Conservation (phyloP, 2,113 vertebrate species). For the Anthoscopus minutus region DNA sequence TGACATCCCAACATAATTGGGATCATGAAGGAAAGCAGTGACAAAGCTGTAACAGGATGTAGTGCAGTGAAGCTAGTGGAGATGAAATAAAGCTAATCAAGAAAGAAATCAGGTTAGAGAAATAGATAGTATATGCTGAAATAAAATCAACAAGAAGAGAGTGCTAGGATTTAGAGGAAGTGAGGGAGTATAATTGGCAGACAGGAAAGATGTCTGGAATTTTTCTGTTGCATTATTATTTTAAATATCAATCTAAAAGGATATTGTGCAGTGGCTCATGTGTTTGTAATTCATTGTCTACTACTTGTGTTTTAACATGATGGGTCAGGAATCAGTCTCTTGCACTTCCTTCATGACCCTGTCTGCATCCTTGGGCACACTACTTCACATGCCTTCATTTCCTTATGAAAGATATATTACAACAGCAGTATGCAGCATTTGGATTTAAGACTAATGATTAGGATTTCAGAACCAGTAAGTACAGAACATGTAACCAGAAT, state of each 20-base stretch:
- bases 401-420: background rate
- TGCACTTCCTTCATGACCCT: constrained; percentile 24
- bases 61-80: background rate
- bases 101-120: background rate
- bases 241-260: constrained; percentile 19
- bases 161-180: background rate
- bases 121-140: background rate
- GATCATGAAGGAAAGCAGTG: background rate
- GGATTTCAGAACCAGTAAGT: background rate
- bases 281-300: constrained; percentile 39
- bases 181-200: background rate
- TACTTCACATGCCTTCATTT: background rate
- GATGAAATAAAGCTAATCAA: background rate
- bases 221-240: constrained; percentile 43
- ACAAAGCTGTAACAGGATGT: background rate
- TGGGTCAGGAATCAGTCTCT: constrained; percentile 15
- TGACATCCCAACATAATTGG: background rate
- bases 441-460: background rate
- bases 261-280: constrained; percentile 27
- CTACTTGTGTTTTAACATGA: background rate
- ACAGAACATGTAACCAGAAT: background rate
- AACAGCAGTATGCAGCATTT: background rate
- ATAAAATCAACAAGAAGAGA: background rate
- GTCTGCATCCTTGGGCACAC: background rate
- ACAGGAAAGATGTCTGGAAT: constrained; percentile 28